Evolutionary conservation across 2,113 vertebrate genomes (phyloP).

Genomic region (Paramisgurnus dabryanus): DNA sequence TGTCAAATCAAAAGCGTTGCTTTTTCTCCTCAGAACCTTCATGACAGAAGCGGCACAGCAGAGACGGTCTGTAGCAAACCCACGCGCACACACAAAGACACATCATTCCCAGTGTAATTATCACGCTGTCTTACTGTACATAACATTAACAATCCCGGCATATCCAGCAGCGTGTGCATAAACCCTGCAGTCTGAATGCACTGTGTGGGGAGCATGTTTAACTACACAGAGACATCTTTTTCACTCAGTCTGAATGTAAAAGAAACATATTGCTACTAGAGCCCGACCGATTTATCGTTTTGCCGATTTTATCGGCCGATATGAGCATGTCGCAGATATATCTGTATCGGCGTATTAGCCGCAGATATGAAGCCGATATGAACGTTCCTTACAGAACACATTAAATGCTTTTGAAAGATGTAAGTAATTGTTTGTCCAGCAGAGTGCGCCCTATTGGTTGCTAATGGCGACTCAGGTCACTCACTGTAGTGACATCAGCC

Average conservation of each 20-base stretch:
- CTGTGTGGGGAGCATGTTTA: slow-evolving; percentile 12
- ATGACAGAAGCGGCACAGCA: slow-evolving; percentile 22
- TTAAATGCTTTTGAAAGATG: too few species aligned
- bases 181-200: slow-evolving; percentile 33
- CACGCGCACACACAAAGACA: slow-evolving; percentile 10
- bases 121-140: slow-evolving; percentile 28
- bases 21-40: slow-evolving; percentile 23
- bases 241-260: slow-evolving; percentile 2
- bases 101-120: slow-evolving; percentile 24
- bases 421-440: too few species aligned
- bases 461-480: too few species aligned
- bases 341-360: too few species aligned
- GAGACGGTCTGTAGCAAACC: neutral
- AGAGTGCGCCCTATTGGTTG: too few species aligned
- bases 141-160: slow-evolving; percentile 31
- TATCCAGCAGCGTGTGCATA: slow-evolving; percentile 3
- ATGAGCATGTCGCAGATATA: too few species aligned
- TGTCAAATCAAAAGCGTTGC: slow-evolving; percentile 31
- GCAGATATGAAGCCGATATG: too few species aligned
- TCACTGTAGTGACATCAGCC: too few species aligned
- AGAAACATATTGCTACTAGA: neutral
- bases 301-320: too few species aligned
- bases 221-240: slow-evolving; percentile 5
- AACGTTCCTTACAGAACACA: too few species aligned
- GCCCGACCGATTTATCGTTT: too few species aligned